These are phyloP conservation scores for Aphrophora alni DNA, from an alignment of 2,888 invertebrate species.

Conservation along the genomic window DNA sequence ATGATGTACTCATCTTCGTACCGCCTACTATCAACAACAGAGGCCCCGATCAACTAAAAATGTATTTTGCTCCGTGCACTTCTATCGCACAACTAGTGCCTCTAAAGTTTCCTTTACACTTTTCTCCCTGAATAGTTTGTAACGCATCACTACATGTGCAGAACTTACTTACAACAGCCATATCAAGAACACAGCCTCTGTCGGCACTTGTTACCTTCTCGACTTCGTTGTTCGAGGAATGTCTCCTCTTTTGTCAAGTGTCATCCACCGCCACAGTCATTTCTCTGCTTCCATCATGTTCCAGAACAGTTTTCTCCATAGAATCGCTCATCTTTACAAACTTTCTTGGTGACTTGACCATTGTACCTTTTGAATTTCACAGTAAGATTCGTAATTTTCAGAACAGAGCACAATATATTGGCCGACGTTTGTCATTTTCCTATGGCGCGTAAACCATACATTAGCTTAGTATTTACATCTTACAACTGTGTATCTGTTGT, in stretches of 20 bases:
- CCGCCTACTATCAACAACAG: background rate
- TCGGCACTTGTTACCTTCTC: conserved; percentile 12
- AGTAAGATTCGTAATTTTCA: too few relatives aligned
- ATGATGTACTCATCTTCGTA: conserved; percentile 9
- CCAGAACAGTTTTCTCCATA: too few relatives aligned
- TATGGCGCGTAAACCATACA: too few relatives aligned
- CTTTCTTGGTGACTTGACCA: too few relatives aligned
- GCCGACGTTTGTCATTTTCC: too few relatives aligned
- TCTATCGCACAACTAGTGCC: conserved; percentile 19
- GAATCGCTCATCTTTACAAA: too few relatives aligned
- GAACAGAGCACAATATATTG: too few relatives aligned
- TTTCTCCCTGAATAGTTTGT: background rate
- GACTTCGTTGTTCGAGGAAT: conserved; percentile 4
- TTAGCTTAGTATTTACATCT: too few relatives aligned
- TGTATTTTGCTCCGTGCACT: too few relatives aligned
- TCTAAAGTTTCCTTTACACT: background rate
- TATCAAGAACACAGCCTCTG: conserved; percentile 1
- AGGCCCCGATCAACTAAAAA: too few relatives aligned
- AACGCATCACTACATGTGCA: background rate
- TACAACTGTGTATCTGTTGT: too few relatives aligned
- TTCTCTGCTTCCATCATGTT: background rate
- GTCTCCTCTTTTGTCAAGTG: background rate
- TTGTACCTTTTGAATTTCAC: too few relatives aligned
- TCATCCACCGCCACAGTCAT: background rate
- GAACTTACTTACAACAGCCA: background rate